phyloP scores from a whole-genome alignment of 2,888 invertebrate genomes.

The Eurytoma adleriae region DNA sequence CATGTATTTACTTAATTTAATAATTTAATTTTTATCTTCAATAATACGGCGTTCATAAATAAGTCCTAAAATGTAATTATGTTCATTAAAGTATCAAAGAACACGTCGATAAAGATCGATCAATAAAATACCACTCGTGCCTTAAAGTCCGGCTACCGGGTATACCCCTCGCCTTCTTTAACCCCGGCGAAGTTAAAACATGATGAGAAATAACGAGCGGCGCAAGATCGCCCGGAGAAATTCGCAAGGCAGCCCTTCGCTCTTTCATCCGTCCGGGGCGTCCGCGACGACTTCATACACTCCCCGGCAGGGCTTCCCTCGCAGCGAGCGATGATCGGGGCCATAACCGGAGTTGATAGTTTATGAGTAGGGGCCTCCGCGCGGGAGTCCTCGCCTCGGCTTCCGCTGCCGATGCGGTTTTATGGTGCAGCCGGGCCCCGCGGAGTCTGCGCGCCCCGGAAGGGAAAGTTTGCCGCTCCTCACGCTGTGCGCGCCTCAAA shows the following conservation, averaged over 20 bases:
- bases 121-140: not conserved
- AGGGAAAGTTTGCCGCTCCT: conserved; percentile 36
- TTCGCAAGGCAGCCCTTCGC: no score
- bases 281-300: not conserved
- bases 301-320: not conserved
- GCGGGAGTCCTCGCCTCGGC: not conserved
- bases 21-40: no score
- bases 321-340: conserved; percentile 13
- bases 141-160: not conserved
- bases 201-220: no score
- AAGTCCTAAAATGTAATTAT: no score
- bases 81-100: no score
- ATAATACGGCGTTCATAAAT: no score
- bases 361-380: conserved; percentile 28
- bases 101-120: no score
- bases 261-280: not conserved
- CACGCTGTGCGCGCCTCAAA: conserved; percentile 35
- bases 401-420: conserved; percentile 41
- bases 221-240: no score
- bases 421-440: conserved; percentile 35
- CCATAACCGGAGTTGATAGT: conserved; percentile 39
- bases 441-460: not conserved
- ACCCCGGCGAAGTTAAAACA: no score
- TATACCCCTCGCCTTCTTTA: no score
- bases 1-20: no score